Evolutionary conservation across 2,888 invertebrate genomes (phyloP).

Genomic region (Crematogaster levior): DNA sequence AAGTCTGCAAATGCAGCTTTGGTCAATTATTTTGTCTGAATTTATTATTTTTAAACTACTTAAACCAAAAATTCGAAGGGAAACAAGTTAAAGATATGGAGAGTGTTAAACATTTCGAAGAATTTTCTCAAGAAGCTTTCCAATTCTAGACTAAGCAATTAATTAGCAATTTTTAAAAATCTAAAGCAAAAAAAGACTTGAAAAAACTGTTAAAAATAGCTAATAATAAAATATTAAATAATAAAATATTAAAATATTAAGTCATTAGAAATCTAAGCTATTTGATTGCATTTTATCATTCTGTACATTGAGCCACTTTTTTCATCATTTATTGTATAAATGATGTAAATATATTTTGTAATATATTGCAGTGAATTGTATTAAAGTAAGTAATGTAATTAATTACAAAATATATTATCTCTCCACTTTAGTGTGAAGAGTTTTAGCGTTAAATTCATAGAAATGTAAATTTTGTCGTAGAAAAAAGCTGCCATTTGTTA

Average conservation of each 20-base stretch:
- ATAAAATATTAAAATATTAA: too few relatives aligned
- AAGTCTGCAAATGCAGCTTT: too few relatives aligned
- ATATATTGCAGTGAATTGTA: neutral
- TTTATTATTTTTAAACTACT: too few relatives aligned
- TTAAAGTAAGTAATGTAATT: neutral
- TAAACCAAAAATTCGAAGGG: too few relatives aligned
- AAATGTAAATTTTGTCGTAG: conserved; percentile 37
- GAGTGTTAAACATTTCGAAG: too few relatives aligned
- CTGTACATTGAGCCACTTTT: neutral
- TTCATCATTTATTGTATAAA: neutral
- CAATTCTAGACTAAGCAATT: too few relatives aligned
- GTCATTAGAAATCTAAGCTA: neutral
- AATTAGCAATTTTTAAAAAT: too few relatives aligned
- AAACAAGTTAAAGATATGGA: too few relatives aligned
- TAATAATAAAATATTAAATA: too few relatives aligned
- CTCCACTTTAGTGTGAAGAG: neutral
- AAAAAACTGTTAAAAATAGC: neutral
- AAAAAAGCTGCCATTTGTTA: conserved; percentile 48
- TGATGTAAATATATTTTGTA: neutral
- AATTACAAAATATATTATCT: conserved; percentile 3
- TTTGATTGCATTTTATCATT: neutral
- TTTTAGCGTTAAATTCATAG: conserved; percentile 24
- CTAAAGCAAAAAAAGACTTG: too few relatives aligned
- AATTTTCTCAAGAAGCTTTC: too few relatives aligned
- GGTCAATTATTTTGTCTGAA: too few relatives aligned